Percentiles rank a stretch among this genome's conserved stretches.
Evolutionary conservation across 2,113 vertebrate genomes (phyloP).

Genomic region (Octodon degus): DNA sequence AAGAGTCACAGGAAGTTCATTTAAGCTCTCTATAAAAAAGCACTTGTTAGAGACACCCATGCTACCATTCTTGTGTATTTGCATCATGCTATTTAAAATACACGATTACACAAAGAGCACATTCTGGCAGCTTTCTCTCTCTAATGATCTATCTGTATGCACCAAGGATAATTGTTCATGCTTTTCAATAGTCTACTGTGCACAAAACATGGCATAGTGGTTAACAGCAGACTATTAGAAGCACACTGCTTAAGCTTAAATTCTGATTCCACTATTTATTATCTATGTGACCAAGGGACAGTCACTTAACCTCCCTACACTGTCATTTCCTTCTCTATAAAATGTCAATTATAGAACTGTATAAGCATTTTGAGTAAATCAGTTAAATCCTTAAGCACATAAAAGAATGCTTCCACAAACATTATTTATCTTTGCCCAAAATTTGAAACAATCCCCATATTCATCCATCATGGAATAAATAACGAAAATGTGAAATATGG

Average conservation of each 20-base stretch:
- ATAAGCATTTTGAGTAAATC: not conserved
- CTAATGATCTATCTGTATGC: not conserved
- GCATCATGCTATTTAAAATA: not conserved
- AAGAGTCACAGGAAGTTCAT: not conserved
- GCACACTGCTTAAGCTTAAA: not conserved
- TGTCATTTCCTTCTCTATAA: constrained; percentile 5
- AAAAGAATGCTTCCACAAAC: not conserved
- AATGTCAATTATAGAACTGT: constrained; percentile 41
- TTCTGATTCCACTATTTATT: not conserved
- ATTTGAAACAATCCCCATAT: not conserved
- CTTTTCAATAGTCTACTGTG: not conserved
- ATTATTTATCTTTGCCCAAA: not conserved
- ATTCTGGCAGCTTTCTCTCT: not conserved
- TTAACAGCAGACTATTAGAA: not conserved
- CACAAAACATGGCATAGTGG: not conserved
- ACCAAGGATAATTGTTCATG: not conserved
- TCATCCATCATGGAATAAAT: not conserved
- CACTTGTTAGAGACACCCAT: not conserved
- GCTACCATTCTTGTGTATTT: not conserved
- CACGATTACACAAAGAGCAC: not conserved
- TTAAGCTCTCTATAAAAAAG: not conserved
- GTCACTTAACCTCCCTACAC: not conserved
- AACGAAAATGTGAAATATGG: not conserved
- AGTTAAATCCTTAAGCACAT: not conserved
- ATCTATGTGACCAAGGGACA: not conserved